Percentiles rank a stretch among this genome's conserved stretches.
These are phyloP conservation scores for Agriotes lineatus DNA, from an alignment of 2,888 invertebrate species.

Conservation along the genomic window DNA sequence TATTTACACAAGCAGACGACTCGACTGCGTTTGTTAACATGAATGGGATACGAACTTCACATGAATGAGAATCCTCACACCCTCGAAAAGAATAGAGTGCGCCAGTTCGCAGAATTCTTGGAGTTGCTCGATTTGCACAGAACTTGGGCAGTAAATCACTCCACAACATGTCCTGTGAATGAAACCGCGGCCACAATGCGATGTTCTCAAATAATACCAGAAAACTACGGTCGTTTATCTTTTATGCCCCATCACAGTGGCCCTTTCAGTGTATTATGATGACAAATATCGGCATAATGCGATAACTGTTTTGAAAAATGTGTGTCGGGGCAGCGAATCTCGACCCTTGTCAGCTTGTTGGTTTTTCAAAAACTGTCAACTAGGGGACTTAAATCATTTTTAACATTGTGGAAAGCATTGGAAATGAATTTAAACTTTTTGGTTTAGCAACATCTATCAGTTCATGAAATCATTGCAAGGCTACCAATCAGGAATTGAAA, in stretches of 20 bases:
- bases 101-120: conserved; percentile 36
- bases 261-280: conserved; percentile 40
- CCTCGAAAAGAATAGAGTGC: conserved; percentile 34
- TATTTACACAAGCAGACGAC: conserved; percentile 38
- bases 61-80: conserved; percentile 41
- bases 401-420: too few relatives aligned
- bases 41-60: conserved; percentile 33
- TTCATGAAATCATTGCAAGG: too few relatives aligned
- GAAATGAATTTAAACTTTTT: too few relatives aligned
- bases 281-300: conserved; percentile 38
- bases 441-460: too few relatives aligned
- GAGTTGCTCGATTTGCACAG: conserved; percentile 40
- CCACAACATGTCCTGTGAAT: conserved; percentile 40
- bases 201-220: conserved; percentile 41
- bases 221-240: conserved; percentile 43
- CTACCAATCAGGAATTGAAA: too few relatives aligned
- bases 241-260: conserved; percentile 36
- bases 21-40: conserved; percentile 34
- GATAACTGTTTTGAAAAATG: conserved; percentile 18
- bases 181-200: conserved; percentile 40
- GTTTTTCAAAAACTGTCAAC: neutral
- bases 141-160: conserved; percentile 41
- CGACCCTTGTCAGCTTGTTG: too few relatives aligned
- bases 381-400: too few relatives aligned
- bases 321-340: neutral